Percentiles rank a stretch among this genome's conserved stretches.
Conservation (phyloP, 2,888 invertebrate genomes). For the Polydrusus cervinus region DNA sequence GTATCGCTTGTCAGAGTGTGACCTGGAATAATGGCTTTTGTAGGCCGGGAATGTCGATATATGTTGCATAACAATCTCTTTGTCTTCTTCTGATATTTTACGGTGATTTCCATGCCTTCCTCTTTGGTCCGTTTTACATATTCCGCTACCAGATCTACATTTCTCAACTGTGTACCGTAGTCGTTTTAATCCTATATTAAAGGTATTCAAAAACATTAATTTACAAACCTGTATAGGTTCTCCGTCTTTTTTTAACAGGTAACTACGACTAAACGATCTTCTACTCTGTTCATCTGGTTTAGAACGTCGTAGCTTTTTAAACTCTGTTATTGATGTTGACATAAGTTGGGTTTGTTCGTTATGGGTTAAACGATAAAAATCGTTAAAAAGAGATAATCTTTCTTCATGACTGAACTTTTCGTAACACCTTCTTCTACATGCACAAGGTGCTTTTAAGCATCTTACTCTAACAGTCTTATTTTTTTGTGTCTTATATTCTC, state of each 20-base stretch:
- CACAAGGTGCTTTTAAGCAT: constrained; percentile 29
- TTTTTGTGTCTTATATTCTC: too few species aligned
- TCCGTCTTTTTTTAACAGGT: too few species aligned
- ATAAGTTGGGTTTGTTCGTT: too few species aligned
- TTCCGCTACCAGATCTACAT: too few species aligned
- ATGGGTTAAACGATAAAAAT: too few species aligned
- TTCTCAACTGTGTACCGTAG: too few species aligned
- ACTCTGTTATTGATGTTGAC: too few species aligned
- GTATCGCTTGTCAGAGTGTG: constrained; percentile 32
- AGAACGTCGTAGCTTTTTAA: neutral
- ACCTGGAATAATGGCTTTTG: too few species aligned
- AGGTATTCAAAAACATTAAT: too few species aligned
- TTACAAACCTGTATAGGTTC: too few species aligned
- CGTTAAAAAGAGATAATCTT: too few species aligned
- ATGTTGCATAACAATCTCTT: constrained; percentile 11
- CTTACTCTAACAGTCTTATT: constrained; percentile 20
- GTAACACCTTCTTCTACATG: constrained; percentile 24
- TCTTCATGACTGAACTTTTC: too few species aligned
- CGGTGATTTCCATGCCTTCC: constrained; percentile 27
- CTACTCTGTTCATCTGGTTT: neutral
- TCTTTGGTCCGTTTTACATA: constrained; percentile 30
- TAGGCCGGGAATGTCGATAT: constrained; percentile 27
- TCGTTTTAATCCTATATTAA: neutral
- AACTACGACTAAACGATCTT: constrained; percentile 6
- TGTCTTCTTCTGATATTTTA: constrained; percentile 19